Evolutionary conservation across 2,797 vertebrate genomes (phyloP).

Genomic region (Pitangus sulphuratus): DNA sequence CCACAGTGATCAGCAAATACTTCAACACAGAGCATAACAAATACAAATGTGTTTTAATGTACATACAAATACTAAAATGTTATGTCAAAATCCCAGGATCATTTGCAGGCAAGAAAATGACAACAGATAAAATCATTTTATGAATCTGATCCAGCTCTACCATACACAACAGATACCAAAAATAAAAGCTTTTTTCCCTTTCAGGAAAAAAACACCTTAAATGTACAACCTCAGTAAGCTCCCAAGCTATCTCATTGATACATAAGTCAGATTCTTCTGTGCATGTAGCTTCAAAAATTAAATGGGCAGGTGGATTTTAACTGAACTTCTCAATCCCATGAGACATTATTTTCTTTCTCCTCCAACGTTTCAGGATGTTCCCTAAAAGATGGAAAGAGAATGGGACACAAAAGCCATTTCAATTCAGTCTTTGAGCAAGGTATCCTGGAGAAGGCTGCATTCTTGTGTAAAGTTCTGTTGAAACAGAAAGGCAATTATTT

Average conservation of each 20-base stretch:
- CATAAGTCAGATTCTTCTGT: not conserved
- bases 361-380: conserved; percentile 41
- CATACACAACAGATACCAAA: not conserved
- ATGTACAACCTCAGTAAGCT: not conserved
- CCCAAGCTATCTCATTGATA: not conserved
- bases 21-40: conserved; percentile 18
- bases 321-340: not conserved
- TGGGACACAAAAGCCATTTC: conserved; percentile 37
- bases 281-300: conserved; percentile 9
- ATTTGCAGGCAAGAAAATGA: conserved; percentile 39
- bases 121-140: not conserved
- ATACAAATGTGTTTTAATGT: conserved; percentile 20
- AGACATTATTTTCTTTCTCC: conserved; percentile 28
- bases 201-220: not conserved
- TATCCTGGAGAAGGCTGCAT: conserved; percentile 10
- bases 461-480: conserved; percentile 35
- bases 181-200: not conserved
- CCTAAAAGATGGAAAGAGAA: conserved; percentile 37
- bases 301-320: conserved; percentile 10
- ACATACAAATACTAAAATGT: conserved; percentile 47
- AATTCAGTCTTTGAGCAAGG: conserved; percentile 34
- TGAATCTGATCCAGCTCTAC: not conserved
- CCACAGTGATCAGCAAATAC: not conserved
- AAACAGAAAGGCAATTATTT: conserved; percentile 40
- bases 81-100: conserved; percentile 36